These are phyloP conservation scores for Leptinotarsa tumamoca DNA, from an alignment of 2,888 invertebrate species.

Conservation along the genomic window DNA sequence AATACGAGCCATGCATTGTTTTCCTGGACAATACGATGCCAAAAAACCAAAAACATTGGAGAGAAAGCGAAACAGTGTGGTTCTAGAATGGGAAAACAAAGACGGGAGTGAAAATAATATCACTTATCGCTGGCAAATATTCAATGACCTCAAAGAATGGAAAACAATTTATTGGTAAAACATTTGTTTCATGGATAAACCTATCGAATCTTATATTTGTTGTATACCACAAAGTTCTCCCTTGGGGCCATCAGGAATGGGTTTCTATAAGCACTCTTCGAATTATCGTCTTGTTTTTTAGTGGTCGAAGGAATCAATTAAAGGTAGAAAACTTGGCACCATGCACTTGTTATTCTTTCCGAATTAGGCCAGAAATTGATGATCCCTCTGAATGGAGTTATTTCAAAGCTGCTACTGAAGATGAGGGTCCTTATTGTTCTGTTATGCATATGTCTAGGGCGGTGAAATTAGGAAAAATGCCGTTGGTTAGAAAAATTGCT, in stretches of 20 bases:
- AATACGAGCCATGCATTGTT: background rate
- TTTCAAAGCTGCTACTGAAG: conserved; percentile 60
- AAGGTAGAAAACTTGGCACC: conserved; percentile 67
- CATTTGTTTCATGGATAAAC: background rate
- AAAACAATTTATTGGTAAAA: conserved; percentile 55
- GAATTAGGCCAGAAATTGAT: conserved; percentile 60
- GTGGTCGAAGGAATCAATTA: conserved; percentile 67
- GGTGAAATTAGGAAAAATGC: conserved; percentile 55
- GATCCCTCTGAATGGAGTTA: conserved; percentile 57
- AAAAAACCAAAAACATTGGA: conserved; percentile 37
- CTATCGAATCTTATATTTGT: conserved; percentile 13
- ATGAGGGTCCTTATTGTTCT: conserved; percentile 54
- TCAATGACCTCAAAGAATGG: conserved; percentile 54
- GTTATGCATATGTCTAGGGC: conserved; percentile 59
- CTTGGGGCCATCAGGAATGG: background rate
- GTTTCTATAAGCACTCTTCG: background rate
- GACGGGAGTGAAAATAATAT: conserved; percentile 39
- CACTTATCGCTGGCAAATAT: conserved; percentile 48
- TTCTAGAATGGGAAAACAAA: conserved; percentile 52
- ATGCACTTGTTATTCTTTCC: conserved; percentile 68
- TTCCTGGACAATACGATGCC: background rate
- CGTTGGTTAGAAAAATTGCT: conserved; percentile 60
- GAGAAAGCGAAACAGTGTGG: conserved; percentile 45
- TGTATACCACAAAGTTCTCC: background rate
- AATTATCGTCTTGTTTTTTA: conserved; percentile 27